Evolutionary conservation across 2,888 invertebrate species (phyloP), one percentile per base, ranked within the genome.

Genomic region (Tetropium fuscum): DNA sequence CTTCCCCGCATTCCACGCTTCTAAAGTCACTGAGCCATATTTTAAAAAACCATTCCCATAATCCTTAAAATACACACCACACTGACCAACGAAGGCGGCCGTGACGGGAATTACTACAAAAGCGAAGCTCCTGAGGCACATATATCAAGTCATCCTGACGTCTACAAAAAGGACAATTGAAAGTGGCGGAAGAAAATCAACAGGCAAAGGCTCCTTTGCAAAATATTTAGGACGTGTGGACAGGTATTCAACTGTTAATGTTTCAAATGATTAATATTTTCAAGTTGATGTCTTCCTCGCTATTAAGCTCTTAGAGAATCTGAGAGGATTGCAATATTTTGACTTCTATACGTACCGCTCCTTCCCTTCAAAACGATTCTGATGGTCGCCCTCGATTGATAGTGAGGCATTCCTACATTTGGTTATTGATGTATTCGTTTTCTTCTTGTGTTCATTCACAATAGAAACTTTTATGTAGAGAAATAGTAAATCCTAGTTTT

Each of bases 201-300:
- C 66, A 63, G 64, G 67, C 68, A 61, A 63, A 51, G 62, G 63
- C 60, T 64, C 66, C 62, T 63, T 67, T 65, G 61, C 66, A 67
- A 72, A 71, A 73, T 73, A 71, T 72, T 73, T 72, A 64, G 66
- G 64, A 73, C 68, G 73, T 73, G 73, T 71, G 70, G 73, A 73
- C 70, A 71, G 70, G 66, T 63, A 73, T 70, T 68, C 64, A 68
- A 56, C 65, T 62, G 56, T 69, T 63, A 64, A 66, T 58, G 67
- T 58, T 61, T 57, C 51, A 25, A 44, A 64, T 67, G 70, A 70
- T 70, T 70, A 68, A 70, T 70, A 61, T 60, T 44, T 58, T 40
- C 43, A 58, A 36, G 49, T 60, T 60, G 57, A 64, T 62, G 61
- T 64, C 60, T 62, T 45, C 60, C 16, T 64, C 54, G 54, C 53